Conservation (phyloP, 53 echinoderm and acorn worm genomes). For the Actinopyga echinites region DNA sequence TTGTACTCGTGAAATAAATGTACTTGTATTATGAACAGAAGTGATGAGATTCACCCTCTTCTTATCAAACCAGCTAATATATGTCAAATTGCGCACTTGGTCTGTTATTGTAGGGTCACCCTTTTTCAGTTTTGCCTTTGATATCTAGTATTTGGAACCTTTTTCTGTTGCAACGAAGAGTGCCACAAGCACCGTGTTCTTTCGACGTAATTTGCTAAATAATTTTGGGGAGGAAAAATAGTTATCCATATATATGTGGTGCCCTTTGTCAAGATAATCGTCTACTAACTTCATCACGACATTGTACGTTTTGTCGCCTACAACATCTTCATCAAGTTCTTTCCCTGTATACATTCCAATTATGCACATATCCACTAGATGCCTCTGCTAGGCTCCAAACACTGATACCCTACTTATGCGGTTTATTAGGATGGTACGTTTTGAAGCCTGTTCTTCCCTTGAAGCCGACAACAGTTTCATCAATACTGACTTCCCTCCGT, state of each 20-base stretch:
- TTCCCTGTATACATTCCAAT: conserved; percentile 12
- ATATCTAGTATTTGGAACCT: not conserved
- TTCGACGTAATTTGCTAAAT: not conserved
- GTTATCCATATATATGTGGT: conserved; percentile 11
- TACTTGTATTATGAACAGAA: not conserved
- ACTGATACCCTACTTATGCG: conserved; percentile 16
- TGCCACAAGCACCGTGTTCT: conserved; percentile 5
- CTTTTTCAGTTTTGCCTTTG: conserved; percentile 9
- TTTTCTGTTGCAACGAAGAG: not conserved
- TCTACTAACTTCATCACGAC: conserved; percentile 25
- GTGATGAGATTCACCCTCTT: conserved; percentile 18
- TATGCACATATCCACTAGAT: not conserved
- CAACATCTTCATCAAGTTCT: not conserved
- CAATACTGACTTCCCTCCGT: conserved; percentile 9
- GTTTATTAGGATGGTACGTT: conserved; percentile 33
- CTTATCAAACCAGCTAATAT: conserved; percentile 21
- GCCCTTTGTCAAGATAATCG: conserved; percentile 2
- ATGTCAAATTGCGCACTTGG: not conserved
- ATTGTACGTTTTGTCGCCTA: not conserved
- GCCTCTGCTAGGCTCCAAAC: conserved; percentile 20
- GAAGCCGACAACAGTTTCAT: conserved; percentile 22
- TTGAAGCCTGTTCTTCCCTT: not conserved
- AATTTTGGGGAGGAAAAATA: conserved; percentile 15
- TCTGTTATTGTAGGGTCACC: not conserved
- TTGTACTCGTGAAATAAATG: not conserved